Evolutionary conservation across 2,888 invertebrate species (phyloP), one percentile per base, ranked within the genome.

Genomic region (Plebejus melissa): DNA sequence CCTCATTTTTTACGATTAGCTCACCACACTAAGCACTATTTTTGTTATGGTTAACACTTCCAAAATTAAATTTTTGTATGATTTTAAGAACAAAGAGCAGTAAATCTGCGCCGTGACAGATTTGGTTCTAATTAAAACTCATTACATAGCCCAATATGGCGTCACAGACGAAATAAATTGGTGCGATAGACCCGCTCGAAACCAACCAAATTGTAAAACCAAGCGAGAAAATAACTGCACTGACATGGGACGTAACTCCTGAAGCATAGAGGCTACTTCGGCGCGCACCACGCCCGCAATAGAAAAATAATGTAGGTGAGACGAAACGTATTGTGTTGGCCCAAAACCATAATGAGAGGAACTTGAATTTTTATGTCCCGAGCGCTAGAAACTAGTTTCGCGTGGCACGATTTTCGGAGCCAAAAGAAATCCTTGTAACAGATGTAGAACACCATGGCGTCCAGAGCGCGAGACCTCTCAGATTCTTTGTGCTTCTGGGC

Each of bases 401-500:
- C 41, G 57, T 71, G 75, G 9, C 71, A 54, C 28, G 41, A 58
- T 71, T 70, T 70, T 57, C 54, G 75, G 38, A 38, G 69, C 57
- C 69, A 75, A 75, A 75, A 50, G 75, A 75, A 75, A 54, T 70
- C 70, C 75, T 75, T 75, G 78, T 77, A 82, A 81, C 83, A 84
- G 82, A 84, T 84, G 84, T 84, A 82, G 82, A 81, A 79, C 82
- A 80, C 76, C 77, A 76, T 74, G 76, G 75, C 74, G 76, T 76
- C 84, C 82, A 83, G 77, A 75, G 77, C 77, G 38, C 41, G 74
- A 76, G 83, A 82, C 70, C 83, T 78, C 78, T 83, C 81, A 82
- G 81, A 81, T 82, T 85, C 92, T 91, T 91, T 91, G 91, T 91
- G 85, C 82, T 76, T 79, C 80, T 77, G 81, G 77, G 77, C 78